Base-by-base conservation (phyloP, 2,113 vertebrate genomes). In the Numida meleagris region DNA sequence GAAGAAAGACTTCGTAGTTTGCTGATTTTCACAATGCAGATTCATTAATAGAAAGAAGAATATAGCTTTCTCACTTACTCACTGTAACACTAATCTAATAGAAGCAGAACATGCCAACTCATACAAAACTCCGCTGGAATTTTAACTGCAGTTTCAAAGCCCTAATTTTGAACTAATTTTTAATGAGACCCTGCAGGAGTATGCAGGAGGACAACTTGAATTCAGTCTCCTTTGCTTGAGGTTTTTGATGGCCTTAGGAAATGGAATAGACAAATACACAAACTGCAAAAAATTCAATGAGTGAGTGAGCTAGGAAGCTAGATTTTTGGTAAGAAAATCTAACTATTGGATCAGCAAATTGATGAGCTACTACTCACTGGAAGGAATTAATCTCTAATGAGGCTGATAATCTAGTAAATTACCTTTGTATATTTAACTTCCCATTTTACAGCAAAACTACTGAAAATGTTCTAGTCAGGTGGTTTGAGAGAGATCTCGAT, bases 381-480 rank as follows among this genome's bases (percentile, higher is more conserved):
- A 94, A 94, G 29, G 81, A 82, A 87, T 43, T 66, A 82, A 57
- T 76, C 42, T 76, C 68, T 86, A 18, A 31, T 59, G 42, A 80
- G 14, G 27, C 4, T 85, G 43, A 59, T 66, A 86, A 89, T 90
- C 92, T 84, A 71, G 20, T 8, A 86, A 79, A 80, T 93, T 63
- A 63, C 14, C 72, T 76, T 48, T 2, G 0, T 72, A 57, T 79
- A 89, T 90, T 86, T 79, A 72, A 58, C 58, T 84, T 89, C 53
- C 23, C 13, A 46, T 57, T 92, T 84, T 76, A 27, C 55, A 89
- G 71, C 16, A 75, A 92, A 42, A 61, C 50, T 82, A 63, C 2
- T 89, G 61, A 87, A 92, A 95, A 62, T 38, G 65, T 34, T 92
- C 83, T 85, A 38, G 8, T 80, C 89, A 93, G 65, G 46, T 67